These are phyloP conservation scores for Acronicta aceris DNA, from an alignment of 2,888 invertebrate genomes.

Conservation along the genomic window DNA sequence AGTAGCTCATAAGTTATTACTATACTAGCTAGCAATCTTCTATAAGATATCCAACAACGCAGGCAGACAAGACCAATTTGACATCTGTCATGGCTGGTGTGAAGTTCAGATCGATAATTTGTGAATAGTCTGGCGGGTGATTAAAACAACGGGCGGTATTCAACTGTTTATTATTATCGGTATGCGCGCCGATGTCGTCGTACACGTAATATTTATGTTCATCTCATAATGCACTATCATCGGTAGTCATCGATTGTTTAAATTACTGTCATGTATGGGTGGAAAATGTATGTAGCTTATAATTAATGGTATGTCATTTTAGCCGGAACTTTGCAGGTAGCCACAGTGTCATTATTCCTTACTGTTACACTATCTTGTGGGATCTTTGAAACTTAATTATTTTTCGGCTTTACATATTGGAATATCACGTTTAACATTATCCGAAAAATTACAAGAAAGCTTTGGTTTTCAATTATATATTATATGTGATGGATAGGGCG, in stretches of 20 bases:
- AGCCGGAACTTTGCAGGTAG: neutral
- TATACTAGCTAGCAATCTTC: too few relatives aligned
- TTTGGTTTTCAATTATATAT: too few relatives aligned
- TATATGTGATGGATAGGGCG: too few relatives aligned
- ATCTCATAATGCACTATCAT: conserved; percentile 19
- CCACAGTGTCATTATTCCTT: neutral
- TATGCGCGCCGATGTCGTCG: conserved; percentile 3
- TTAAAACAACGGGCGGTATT: neutral
- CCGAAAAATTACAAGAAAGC: too few relatives aligned
- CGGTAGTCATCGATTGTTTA: conserved; percentile 34
- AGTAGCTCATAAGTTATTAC: too few relatives aligned
- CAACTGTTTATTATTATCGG: conserved; percentile 26
- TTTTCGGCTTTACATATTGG: too few relatives aligned
- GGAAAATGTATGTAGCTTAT: neutral
- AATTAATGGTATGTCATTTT: neutral
- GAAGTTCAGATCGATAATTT: too few relatives aligned
- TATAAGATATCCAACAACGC: too few relatives aligned
- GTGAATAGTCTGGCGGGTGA: neutral
- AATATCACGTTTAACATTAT: too few relatives aligned
- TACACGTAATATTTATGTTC: conserved; percentile 35
- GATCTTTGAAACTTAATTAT: neutral
- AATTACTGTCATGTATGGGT: conserved; percentile 41
- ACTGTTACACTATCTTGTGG: neutral
- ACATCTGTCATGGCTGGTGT: too few relatives aligned
- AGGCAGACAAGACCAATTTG: too few relatives aligned